Conservation (phyloP, 2,888 invertebrate genomes). For the Caenorhabditis uteleia region DNA sequence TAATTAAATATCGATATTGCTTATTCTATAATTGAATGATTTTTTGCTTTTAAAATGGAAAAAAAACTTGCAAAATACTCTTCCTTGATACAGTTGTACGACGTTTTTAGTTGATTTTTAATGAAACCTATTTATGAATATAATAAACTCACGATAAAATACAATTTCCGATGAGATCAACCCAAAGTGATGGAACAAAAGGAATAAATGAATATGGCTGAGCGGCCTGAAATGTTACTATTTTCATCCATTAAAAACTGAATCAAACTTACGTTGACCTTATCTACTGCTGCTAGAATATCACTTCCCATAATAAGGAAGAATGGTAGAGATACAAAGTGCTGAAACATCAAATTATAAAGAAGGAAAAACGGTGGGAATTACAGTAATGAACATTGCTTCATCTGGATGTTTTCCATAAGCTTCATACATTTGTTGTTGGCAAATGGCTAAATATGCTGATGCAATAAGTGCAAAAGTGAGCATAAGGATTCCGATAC, state of each 20-base stretch:
- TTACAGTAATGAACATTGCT: slow-evolving; percentile 73
- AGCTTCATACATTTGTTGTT: slow-evolving; percentile 71
- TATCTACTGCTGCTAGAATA: slow-evolving; percentile 79
- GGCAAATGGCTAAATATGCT: slow-evolving; percentile 77
- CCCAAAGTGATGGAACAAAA: slow-evolving; percentile 60
- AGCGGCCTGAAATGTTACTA: slow-evolving; percentile 3
- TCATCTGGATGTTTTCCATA: slow-evolving; percentile 88
- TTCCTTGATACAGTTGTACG: too few species aligned
- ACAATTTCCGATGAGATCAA: slow-evolving; percentile 56
- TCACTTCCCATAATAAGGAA: slow-evolving; percentile 83
- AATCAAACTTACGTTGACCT: slow-evolving; percentile 75
- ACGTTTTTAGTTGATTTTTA: too few species aligned
- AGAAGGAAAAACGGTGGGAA: slow-evolving; percentile 17
- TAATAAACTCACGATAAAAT: slow-evolving; percentile 60
- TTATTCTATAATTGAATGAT: too few species aligned
- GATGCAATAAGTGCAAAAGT: slow-evolving; percentile 88
- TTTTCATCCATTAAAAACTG: neutral
- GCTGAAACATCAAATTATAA: slow-evolving; percentile 74
- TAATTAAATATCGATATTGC: neutral
- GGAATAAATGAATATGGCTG: slow-evolving; percentile 31
- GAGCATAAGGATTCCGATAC: slow-evolving; percentile 74
- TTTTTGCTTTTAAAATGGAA: too few species aligned
- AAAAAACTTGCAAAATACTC: too few species aligned
- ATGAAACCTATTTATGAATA: too few species aligned
- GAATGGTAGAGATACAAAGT: slow-evolving; percentile 86